These are phyloP conservation scores for Lateolabrax maculatus DNA, from an alignment of 2,797 vertebrate genomes.

Conservation along the genomic window DNA sequence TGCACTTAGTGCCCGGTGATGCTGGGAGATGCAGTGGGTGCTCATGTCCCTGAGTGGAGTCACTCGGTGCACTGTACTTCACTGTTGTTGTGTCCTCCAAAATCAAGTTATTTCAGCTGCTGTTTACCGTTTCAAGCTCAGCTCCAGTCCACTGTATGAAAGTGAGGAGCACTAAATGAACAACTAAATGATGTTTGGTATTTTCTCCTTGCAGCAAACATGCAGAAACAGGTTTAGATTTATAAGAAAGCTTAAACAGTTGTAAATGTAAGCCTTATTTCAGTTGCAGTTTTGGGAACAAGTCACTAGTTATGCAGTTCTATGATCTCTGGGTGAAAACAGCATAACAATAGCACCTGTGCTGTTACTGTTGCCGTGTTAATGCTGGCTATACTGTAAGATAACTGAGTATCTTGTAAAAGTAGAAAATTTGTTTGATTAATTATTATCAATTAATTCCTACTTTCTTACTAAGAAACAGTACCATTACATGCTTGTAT, in stretches of 20 bases:
- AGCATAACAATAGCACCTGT: not conserved
- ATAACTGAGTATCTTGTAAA: not conserved
- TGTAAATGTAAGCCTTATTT: not conserved
- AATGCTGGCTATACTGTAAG: not conserved
- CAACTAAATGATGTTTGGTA: not conserved
- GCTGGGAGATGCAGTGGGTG: not conserved
- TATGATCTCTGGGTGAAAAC: not conserved
- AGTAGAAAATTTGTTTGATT: not conserved
- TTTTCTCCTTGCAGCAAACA: not conserved
- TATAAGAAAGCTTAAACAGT: no score
- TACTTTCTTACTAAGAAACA: no score
- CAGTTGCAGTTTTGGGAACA: not conserved
- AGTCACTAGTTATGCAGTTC: not conserved
- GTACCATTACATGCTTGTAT: not conserved
- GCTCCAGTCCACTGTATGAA: constrained; percentile 13
- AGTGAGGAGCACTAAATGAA: constrained; percentile 36
- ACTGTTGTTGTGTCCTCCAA: constrained; percentile 16
- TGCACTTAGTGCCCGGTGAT: not conserved
- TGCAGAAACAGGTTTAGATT: not conserved
- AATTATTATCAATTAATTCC: no score
- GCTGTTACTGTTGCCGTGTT: not conserved
- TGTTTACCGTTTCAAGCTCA: constrained; percentile 14
- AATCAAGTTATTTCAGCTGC: constrained; percentile 13
- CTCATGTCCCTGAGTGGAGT: constrained; percentile 15
- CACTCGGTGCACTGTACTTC: constrained; percentile 1